phyloP scores from a whole-genome alignment of 1,140 invertebrate species.

The Dinoponera quadriceps region DNA sequence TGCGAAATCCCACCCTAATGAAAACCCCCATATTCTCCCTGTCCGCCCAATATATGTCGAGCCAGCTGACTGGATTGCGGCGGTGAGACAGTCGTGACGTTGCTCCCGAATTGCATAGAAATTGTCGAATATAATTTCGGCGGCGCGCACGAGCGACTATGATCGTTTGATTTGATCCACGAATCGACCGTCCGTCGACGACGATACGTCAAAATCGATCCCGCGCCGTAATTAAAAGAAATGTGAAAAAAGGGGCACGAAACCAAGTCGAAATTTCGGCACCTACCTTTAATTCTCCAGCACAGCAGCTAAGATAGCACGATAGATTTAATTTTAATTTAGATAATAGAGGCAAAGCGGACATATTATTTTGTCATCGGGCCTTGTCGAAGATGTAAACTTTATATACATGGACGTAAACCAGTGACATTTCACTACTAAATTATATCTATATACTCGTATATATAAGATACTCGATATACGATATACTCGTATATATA shows the following conservation, averaged over 20 bases:
- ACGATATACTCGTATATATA: too few species aligned
- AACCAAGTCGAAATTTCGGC: too few species aligned
- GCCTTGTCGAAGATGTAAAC: too few species aligned
- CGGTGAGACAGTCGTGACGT: conserved; percentile 57
- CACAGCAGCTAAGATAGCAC: too few species aligned
- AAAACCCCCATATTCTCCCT: conserved; percentile 52
- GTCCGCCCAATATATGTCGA: conserved; percentile 56
- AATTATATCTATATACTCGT: too few species aligned
- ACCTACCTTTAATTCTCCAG: too few species aligned
- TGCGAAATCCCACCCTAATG: conserved; percentile 61
- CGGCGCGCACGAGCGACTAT: not conserved
- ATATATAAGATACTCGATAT: too few species aligned
- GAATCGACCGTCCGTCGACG: conserved; percentile 9
- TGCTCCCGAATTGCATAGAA: conserved; percentile 62
- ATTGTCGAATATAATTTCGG: conserved; percentile 66
- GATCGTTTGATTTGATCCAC: conserved; percentile 52
- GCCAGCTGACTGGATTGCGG: conserved; percentile 61
- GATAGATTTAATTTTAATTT: too few species aligned
- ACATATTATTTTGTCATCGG: too few species aligned
- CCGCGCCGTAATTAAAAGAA: conserved; percentile 13
- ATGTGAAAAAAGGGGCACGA: not conserved
- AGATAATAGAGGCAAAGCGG: too few species aligned
- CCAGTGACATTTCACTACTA: too few species aligned
- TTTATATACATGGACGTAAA: too few species aligned
- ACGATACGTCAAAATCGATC: conserved; percentile 38